Base-by-base conservation (phyloP, 2,888 invertebrate genomes). In the Hirtodrosophila trivittata region DNA sequence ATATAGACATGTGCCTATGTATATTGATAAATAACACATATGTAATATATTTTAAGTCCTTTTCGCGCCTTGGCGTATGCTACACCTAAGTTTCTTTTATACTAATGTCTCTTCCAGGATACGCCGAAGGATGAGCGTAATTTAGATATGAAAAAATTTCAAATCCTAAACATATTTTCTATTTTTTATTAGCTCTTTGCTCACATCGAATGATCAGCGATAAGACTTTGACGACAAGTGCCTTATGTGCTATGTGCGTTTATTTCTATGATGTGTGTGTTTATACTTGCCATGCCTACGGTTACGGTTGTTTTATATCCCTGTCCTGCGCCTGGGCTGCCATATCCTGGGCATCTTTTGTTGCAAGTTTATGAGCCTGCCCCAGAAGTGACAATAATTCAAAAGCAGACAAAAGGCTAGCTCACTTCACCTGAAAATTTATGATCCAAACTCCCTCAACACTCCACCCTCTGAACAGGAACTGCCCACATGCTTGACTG, bases 331-430 rank as follows among this genome's bases (percentile, higher is more conserved):
- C 35, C 10, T 18, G 18, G 28, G 39, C 21, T 52, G 46, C 39
- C 66, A 46, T 37, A 45, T 75, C 57, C 70, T 58, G 39, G 26
- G 38, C 33, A 18, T 51, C 60, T 60, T 66, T 73, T 68, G 77
- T 71, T 66, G 46, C 41, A 57, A 55, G 32, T 70, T 71, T 77
- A 71, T 67, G 64, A 57, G 59, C 50, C 58, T 58, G 75, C 49
- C 78, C 58, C 66, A 56, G 33, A 66, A 69, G 68, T 73, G 84
- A 84, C 76, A 81, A 83, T 83, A 83, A 83, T 84, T 83, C 86
- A 83, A 78, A 67, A 46, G 50, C 62, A 74, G 62, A 83, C 86
- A 83, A 84, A 83, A 66, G 77, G 45, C 65, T 51, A 55, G 56
- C 71, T 42, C 65, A 63, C 52, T 73, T 71, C 81, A 83, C 66